Evolutionary conservation across 2,113 vertebrate genomes (phyloP).

Genomic region (Gymnorhina tibicen): DNA sequence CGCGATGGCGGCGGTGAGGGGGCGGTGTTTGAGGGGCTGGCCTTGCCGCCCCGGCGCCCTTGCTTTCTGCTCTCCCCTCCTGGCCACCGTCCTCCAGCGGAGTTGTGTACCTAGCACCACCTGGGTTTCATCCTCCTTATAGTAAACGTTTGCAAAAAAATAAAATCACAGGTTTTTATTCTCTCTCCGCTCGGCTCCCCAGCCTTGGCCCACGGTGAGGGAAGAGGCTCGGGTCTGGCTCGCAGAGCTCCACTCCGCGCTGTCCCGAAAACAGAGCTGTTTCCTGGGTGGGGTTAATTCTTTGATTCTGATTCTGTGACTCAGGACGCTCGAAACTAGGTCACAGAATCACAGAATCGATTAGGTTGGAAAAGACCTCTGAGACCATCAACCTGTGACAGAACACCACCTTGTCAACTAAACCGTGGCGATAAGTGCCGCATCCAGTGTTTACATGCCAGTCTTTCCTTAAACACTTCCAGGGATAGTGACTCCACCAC

Average conservation of each 20-base stretch:
- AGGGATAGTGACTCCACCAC: background rate
- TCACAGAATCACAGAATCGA: background rate
- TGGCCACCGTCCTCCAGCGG: fast-evolving
- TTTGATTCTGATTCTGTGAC: background rate
- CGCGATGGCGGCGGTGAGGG: background rate
- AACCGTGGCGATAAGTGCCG: background rate
- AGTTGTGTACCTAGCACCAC: fast-evolving
- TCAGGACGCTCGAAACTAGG: fast-evolving
- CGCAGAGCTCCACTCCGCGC: fast-evolving
- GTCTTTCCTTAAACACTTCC: background rate
- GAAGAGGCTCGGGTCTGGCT: background rate
- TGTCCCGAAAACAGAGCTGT: no score
- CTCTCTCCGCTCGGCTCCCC: background rate
- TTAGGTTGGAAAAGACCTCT: background rate
- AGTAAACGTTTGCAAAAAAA: background rate
- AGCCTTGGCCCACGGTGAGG: background rate
- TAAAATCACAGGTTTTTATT: fast-evolving
- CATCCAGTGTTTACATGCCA: no score
- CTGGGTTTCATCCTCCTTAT: fast-evolving
- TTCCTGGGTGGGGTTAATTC: no score
- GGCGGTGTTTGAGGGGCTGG: background rate
- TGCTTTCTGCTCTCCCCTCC: fast-evolving
- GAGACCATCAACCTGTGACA: background rate
- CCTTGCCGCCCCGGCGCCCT: fast-evolving
- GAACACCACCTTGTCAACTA: background rate